Percentiles rank a stretch among this genome's conserved stretches.
Conservation (phyloP, 1,140 invertebrate species). For the Drosophila gunungcola region DNA sequence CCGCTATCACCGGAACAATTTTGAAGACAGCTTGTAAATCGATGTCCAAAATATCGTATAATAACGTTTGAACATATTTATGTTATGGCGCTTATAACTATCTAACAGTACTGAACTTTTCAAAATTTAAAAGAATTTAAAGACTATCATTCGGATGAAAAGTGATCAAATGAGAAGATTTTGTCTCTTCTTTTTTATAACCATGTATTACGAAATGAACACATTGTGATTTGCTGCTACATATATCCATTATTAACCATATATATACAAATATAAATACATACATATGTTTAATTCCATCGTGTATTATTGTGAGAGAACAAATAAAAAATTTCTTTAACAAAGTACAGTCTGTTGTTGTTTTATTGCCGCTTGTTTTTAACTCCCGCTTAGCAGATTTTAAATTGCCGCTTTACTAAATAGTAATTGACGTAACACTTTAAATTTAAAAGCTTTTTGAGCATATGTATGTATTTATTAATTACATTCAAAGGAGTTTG, state of each 20-base stretch:
- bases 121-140: slow-evolving; percentile 20
- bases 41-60: slow-evolving; percentile 14
- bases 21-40: slow-evolving; percentile 16
- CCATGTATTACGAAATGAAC: slow-evolving; percentile 49
- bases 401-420: slow-evolving; percentile 1
- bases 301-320: slow-evolving; percentile 66
- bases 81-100: not conserved
- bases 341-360: slow-evolving; percentile 63
- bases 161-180: slow-evolving; percentile 21
- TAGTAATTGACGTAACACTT: not conserved
- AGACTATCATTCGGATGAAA: slow-evolving; percentile 3
- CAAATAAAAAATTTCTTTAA: slow-evolving; percentile 70
- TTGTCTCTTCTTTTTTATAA: slow-evolving; percentile 24
- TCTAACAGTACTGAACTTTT: slow-evolving; percentile 12
- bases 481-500: slow-evolving; percentile 2
- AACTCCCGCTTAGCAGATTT: not conserved
- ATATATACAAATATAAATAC: slow-evolving; percentile 52
- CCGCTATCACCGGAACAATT: slow-evolving; percentile 12
- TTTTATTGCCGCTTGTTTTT: slow-evolving; percentile 58
- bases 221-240: slow-evolving; percentile 68
- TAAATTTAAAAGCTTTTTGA: slow-evolving; percentile 13
- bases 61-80: not conserved
- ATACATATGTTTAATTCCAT: slow-evolving; percentile 75
- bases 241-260: slow-evolving; percentile 44
- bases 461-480: slow-evolving; percentile 47